Conservation (phyloP, 2,888 invertebrate species). For the Acleris emargana region DNA sequence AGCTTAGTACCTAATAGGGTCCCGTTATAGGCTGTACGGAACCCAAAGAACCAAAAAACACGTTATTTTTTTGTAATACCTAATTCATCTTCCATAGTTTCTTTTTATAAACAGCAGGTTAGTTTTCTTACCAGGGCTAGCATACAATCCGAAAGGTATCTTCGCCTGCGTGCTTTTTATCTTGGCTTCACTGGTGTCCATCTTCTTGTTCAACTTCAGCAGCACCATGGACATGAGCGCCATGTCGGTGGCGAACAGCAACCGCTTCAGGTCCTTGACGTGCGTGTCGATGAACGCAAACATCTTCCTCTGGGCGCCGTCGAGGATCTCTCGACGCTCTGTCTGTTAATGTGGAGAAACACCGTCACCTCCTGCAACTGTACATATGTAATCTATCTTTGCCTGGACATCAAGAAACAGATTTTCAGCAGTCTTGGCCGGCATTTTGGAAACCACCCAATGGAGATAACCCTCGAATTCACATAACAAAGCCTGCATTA, state of each 20-base stretch:
- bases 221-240: slow-evolving; percentile 77
- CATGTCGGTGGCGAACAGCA: slow-evolving; percentile 72
- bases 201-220: slow-evolving; percentile 74
- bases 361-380: not conserved
- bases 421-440: too few relatives aligned
- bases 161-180: slow-evolving; percentile 74
- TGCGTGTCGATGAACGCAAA: slow-evolving; percentile 67
- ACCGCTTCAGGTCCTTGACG: slow-evolving; percentile 70
- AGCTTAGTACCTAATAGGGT: too few relatives aligned
- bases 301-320: slow-evolving; percentile 59
- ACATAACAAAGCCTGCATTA: too few relatives aligned
- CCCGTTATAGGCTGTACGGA: too few relatives aligned
- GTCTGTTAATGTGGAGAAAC: slow-evolving; percentile 48
- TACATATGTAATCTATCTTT: too few relatives aligned
- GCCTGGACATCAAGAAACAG: too few relatives aligned
- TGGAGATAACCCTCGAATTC: too few relatives aligned
- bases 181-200: slow-evolving; percentile 76
- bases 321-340: slow-evolving; percentile 67
- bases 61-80: too few relatives aligned
- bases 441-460: too few relatives aligned
- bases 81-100: too few relatives aligned
- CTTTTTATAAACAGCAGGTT: too few relatives aligned
- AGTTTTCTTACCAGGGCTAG: slow-evolving; percentile 65
- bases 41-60: too few relatives aligned
- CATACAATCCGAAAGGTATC: slow-evolving; percentile 75